Evolutionary conservation across 2,113 vertebrate genomes (phyloP).

Genomic region (Serilophus lunatus): DNA sequence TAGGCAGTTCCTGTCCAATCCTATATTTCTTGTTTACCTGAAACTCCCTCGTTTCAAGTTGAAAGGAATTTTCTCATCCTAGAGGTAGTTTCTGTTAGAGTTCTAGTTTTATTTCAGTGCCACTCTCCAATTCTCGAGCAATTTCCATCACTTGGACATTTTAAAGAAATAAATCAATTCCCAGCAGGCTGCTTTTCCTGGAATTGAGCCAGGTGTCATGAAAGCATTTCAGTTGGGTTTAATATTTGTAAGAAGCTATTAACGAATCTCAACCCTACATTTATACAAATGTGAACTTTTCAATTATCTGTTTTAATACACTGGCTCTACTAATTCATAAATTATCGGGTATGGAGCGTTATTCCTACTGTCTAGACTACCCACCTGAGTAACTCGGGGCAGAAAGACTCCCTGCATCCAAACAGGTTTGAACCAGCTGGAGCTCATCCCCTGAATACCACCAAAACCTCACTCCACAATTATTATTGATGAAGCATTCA

Average conservation of each 20-base stretch:
- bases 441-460: constrained; percentile 17
- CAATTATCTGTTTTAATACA: constrained; percentile 45
- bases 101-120: not conserved
- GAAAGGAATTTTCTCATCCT: not conserved
- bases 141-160: not conserved
- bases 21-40: not conserved
- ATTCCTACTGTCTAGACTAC: constrained; percentile 32
- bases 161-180: not conserved
- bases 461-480: constrained; percentile 23
- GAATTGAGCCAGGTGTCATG: not conserved
- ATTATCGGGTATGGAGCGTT: not conserved
- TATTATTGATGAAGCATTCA: not conserved
- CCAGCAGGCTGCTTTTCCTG: not conserved
- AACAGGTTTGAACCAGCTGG: constrained; percentile 31
- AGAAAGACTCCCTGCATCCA: not conserved
- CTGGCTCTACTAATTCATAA: constrained; percentile 30
- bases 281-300: constrained; percentile 41
- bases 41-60: not conserved
- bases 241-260: constrained; percentile 29
- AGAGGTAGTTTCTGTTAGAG: not conserved
- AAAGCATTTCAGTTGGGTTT: constrained; percentile 20
- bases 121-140: not conserved
- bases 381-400: not conserved
- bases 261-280: constrained; percentile 12
- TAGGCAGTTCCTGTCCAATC: not conserved